Conservation (phyloP, 2,888 invertebrate species). For the Drosophila subsilvestris region DNA sequence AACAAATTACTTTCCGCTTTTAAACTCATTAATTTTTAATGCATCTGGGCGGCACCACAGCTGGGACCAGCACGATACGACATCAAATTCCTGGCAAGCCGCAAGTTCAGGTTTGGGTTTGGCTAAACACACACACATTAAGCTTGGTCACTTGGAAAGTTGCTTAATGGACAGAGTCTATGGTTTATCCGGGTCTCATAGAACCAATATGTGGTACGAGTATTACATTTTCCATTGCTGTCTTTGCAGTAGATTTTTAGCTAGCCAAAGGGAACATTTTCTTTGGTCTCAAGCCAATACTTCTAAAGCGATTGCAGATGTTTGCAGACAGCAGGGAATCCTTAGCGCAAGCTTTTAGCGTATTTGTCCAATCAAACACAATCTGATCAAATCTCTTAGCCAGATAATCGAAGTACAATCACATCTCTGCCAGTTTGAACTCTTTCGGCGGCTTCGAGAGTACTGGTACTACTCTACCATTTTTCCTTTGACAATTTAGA, state of each 20-base stretch:
- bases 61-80: constrained; percentile 48
- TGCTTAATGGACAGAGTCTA: constrained; percentile 53
- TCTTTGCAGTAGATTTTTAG: no score
- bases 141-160: constrained; percentile 46
- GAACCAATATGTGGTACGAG: background rate
- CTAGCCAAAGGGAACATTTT: background rate
- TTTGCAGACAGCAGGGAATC: background rate
- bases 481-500: constrained; percentile 32
- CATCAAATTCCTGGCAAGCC: constrained; percentile 22
- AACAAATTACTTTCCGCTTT: constrained; percentile 67
- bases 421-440: constrained; percentile 18
- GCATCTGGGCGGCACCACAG: constrained; percentile 57
- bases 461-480: background rate
- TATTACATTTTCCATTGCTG: background rate
- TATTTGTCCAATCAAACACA: constrained; percentile 12
- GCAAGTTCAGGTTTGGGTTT: constrained; percentile 31
- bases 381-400: background rate
- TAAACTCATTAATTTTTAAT: constrained; percentile 76
- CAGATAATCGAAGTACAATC: constrained; percentile 31
- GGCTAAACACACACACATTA: background rate
- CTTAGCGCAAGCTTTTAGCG: constrained; percentile 8
- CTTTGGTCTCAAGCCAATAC: constrained; percentile 1
- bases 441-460: constrained; percentile 20
- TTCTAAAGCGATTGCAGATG: constrained; percentile 8
- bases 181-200: constrained; percentile 14